These are phyloP conservation scores for Parasteatoda tepidariorum DNA, from an alignment of 1,140 invertebrate species.

Conservation along the genomic window DNA sequence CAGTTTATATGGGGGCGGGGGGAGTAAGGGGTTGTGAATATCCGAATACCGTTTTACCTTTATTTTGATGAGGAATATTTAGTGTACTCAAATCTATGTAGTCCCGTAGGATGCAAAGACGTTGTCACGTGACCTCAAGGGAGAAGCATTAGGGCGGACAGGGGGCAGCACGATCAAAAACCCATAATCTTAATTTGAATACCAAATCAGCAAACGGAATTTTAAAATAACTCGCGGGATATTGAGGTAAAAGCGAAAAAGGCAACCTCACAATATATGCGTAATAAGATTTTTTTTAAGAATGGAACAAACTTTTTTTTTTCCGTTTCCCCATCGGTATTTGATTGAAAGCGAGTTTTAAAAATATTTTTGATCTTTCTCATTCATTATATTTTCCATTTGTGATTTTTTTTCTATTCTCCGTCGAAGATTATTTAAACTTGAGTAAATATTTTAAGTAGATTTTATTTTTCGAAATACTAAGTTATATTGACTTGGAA, in stretches of 20 bases:
- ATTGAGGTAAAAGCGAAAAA: neutral
- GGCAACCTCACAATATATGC: neutral
- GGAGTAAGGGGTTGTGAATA: neutral
- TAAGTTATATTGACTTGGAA: neutral
- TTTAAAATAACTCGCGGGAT: conserved; percentile 46
- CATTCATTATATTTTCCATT: neutral
- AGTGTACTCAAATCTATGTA: neutral
- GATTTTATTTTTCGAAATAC: neutral
- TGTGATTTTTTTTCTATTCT: neutral
- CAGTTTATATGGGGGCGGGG: neutral
- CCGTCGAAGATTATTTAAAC: neutral
- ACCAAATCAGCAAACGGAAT: conserved; percentile 52
- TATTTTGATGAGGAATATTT: neutral
- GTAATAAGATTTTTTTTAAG: neutral
- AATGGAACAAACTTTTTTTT: neutral
- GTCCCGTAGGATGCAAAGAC: neutral
- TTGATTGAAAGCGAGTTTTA: neutral
- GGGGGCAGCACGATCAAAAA: conserved; percentile 52
- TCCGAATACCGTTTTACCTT: neutral
- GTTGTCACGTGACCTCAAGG: conserved; percentile 21
- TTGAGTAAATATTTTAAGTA: neutral
- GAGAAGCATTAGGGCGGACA: neutral
- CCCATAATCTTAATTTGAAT: conserved; percentile 61
- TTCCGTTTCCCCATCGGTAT: neutral
- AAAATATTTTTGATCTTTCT: neutral